phyloP scores from a whole-genome alignment of 2,888 invertebrate species.

The Campoplex capitator region DNA sequence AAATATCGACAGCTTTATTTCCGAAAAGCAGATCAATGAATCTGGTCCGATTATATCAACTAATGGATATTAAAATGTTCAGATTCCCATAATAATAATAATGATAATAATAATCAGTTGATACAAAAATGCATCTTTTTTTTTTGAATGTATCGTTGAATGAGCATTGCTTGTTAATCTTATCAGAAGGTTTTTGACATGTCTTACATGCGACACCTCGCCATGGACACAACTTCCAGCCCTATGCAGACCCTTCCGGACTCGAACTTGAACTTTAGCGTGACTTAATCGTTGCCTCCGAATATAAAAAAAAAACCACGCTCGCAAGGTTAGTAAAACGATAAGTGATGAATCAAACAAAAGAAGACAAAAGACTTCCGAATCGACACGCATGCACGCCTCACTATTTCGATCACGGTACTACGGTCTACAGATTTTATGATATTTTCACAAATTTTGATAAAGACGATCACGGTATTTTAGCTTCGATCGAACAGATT shows the following conservation, averaged over 20 bases:
- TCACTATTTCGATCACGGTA: not conserved
- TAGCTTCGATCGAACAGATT: not conserved
- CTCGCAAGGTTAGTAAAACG: not conserved
- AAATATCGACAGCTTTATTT: too few species aligned
- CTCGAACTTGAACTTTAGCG: not conserved
- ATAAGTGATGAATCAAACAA: not conserved
- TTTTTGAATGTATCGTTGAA: too few species aligned
- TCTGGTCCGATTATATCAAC: too few species aligned
- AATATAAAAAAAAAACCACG: not conserved
- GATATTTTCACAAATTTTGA: not conserved
- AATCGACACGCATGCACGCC: not conserved
- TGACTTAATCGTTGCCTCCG: not conserved
- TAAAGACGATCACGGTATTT: not conserved
- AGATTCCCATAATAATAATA: too few species aligned
- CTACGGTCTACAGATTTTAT: conserved; percentile 12
- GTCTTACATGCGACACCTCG: too few species aligned
- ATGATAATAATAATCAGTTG: too few species aligned
- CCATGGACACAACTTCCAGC: too few species aligned
- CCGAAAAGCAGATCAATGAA: too few species aligned
- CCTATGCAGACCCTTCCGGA: not conserved
- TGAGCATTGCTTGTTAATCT: too few species aligned
- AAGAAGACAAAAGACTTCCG: conserved; percentile 6
- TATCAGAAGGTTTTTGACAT: too few species aligned
- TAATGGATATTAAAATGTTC: too few species aligned
- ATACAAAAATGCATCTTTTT: too few species aligned